Percentiles rank a stretch among this genome's conserved stretches.
Conservation (phyloP, 2,113 vertebrate genomes). For the Pygoscelis adeliae region DNA sequence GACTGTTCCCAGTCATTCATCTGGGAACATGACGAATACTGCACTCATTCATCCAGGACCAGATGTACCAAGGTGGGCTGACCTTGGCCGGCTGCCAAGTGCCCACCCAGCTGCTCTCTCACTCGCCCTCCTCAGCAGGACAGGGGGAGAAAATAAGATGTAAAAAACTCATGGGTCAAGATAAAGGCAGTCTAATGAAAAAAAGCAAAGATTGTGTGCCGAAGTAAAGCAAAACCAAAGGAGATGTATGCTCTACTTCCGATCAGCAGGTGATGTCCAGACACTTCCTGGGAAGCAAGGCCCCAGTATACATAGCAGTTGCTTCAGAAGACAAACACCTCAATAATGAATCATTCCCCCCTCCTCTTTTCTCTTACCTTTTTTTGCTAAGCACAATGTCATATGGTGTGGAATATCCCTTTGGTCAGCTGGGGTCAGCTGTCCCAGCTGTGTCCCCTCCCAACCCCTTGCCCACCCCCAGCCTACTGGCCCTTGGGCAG, state of each 20-base stretch:
- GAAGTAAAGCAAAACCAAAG: neutral
- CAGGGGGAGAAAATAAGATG: neutral
- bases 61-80: neutral
- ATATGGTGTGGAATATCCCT: neutral
- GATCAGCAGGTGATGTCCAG: neutral
- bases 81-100: neutral
- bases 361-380: neutral
- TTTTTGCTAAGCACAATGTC: neutral
- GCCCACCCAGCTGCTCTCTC: neutral
- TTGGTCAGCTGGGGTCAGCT: neutral
- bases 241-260: neutral
- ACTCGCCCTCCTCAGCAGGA: neutral
- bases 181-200: neutral
- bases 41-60: neutral
- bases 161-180: neutral
- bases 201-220: neutral
- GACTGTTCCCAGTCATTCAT: neutral
- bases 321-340: neutral
- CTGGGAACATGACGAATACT: neutral
- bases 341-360: neutral
- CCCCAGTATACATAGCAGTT: neutral
- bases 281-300: neutral
- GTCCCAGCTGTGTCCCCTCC: neutral
- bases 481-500: rapidly evolving
- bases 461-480: neutral